Conservation (phyloP, 2,113 vertebrate genomes). For the Gadus chalcogrammus region DNA sequence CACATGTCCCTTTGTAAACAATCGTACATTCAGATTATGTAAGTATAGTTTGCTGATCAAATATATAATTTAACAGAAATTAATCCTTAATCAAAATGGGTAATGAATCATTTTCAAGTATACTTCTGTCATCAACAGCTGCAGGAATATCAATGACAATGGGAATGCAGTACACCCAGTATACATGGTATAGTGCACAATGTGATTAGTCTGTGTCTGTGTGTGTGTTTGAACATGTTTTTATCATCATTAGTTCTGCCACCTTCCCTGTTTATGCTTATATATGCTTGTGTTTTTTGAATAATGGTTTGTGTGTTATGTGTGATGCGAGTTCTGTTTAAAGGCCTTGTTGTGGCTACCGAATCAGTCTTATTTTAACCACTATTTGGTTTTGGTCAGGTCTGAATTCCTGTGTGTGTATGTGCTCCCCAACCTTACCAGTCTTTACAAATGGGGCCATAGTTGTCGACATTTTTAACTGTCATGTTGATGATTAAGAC, state of each 20-base stretch:
- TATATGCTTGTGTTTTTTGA: not conserved
- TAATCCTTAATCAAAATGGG: too few relatives aligned
- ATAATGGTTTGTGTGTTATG: not conserved
- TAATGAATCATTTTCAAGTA: too few relatives aligned
- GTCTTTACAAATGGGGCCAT: conserved; percentile 10
- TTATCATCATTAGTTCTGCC: not conserved
- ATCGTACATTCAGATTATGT: too few relatives aligned
- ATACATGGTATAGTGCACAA: too few relatives aligned
- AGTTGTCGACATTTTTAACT: conserved; percentile 31
- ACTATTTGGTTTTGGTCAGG: not conserved
- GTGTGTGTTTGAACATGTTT: conserved; percentile 10
- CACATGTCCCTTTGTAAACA: too few relatives aligned
- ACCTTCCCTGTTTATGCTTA: not conserved
- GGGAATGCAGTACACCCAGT: too few relatives aligned
- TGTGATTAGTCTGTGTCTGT: not conserved
- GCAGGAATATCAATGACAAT: too few relatives aligned
- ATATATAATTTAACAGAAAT: too few relatives aligned
- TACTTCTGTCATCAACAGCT: too few relatives aligned
- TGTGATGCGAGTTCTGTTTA: not conserved
- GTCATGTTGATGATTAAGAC: conserved; percentile 45
- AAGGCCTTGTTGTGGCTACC: not conserved
- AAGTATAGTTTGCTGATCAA: too few relatives aligned
- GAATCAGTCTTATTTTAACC: conserved; percentile 2
- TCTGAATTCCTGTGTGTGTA: conserved; percentile 39
- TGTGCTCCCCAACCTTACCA: not conserved